Conservation (phyloP, 1,140 invertebrate species). For the Eumaeus atala region DNA sequence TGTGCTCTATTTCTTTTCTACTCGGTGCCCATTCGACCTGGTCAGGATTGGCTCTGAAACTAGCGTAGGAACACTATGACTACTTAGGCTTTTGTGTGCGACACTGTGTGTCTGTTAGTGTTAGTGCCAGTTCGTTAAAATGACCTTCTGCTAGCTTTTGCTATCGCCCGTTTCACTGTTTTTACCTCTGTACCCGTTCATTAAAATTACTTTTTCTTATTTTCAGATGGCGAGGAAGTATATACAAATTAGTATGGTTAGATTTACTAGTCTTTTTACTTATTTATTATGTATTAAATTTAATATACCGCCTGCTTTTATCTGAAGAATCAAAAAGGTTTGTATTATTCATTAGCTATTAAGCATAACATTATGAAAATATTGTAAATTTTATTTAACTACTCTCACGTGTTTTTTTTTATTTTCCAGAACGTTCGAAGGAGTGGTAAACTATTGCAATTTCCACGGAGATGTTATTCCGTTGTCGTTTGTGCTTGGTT, state of each 20-base stretch:
- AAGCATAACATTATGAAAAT: neutral
- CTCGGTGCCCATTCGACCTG: too few species aligned
- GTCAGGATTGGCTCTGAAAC: too few species aligned
- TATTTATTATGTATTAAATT: slow-evolving; percentile 88
- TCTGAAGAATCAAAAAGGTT: slow-evolving; percentile 85
- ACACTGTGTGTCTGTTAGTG: too few species aligned
- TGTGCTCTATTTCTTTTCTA: too few species aligned
- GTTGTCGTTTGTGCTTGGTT: slow-evolving; percentile 90
- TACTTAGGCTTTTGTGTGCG: too few species aligned
- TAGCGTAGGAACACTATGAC: too few species aligned
- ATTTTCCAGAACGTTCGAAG: slow-evolving; percentile 81
- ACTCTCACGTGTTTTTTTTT: slow-evolving; percentile 4
- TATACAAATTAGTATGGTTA: slow-evolving; percentile 96
- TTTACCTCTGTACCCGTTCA: slow-evolving; percentile 7
- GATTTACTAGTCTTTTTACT: slow-evolving; percentile 90
- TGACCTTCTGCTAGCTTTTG: too few species aligned
- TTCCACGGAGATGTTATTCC: slow-evolving; percentile 87
- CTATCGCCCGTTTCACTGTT: too few species aligned
- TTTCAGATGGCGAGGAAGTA: slow-evolving; percentile 95
- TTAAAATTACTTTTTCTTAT: slow-evolving; percentile 35
- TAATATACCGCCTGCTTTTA: slow-evolving; percentile 88
- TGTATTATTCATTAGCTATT: slow-evolving; percentile 41
- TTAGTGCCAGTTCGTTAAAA: too few species aligned
- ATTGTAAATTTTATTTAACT: neutral
- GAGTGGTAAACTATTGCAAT: slow-evolving; percentile 85